Conservation (phyloP, 2,113 vertebrate species). For the Bothrops jararaca region DNA sequence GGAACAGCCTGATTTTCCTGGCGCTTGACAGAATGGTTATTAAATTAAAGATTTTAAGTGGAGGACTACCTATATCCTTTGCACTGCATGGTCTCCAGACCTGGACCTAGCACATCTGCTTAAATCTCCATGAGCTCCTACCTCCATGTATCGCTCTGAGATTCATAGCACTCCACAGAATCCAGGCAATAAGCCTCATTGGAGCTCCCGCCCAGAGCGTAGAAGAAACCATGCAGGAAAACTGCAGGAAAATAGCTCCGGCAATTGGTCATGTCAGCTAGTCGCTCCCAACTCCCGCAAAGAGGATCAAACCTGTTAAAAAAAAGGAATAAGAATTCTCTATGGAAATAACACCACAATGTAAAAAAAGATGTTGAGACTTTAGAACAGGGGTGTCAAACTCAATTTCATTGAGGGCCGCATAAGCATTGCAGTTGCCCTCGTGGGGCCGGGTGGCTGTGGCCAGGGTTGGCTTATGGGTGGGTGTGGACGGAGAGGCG, state of each 20-base stretch:
- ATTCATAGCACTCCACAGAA: slow-evolving; percentile 72
- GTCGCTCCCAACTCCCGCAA: slow-evolving; percentile 68
- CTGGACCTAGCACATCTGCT: neutral
- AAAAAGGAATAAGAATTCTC: neutral
- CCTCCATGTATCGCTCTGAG: slow-evolving; percentile 73
- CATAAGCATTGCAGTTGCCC: too few relatives aligned
- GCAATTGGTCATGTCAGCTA: slow-evolving; percentile 71
- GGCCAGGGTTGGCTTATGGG: too few relatives aligned
- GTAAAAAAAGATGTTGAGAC: neutral
- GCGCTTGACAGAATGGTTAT: neutral
- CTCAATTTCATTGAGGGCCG: too few relatives aligned
- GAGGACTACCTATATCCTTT: neutral
- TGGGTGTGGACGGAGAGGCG: too few relatives aligned
- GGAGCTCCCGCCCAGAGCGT: slow-evolving; percentile 73
- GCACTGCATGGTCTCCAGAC: neutral
- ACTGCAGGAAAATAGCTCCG: slow-evolving; percentile 72
- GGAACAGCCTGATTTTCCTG: neutral
- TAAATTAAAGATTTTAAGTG: neutral
- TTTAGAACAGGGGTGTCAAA: neutral
- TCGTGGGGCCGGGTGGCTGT: too few relatives aligned
- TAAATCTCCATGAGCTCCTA: slow-evolving; percentile 45
- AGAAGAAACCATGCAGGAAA: slow-evolving; percentile 69
- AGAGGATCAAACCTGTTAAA: slow-evolving; percentile 71
- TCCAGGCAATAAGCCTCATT: slow-evolving; percentile 67
- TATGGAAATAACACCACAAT: neutral